A percentile compares a stretch with the other conserved stretches of the same genome.
Evolutionary conservation across 2,888 invertebrate genomes (phyloP).

Genomic region (Tortrix viridana): DNA sequence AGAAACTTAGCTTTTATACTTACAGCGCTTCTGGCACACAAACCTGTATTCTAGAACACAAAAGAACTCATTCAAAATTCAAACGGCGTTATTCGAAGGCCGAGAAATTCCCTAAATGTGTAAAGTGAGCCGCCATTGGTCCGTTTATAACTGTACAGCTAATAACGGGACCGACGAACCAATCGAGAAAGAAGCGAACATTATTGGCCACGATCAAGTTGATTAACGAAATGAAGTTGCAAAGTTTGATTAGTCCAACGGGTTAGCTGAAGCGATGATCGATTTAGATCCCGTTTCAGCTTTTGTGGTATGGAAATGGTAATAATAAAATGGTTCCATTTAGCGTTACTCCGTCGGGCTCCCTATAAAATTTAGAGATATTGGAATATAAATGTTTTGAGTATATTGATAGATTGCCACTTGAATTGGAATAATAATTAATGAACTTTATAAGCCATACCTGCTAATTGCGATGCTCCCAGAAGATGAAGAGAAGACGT

Average conservation of each 20-base stretch:
- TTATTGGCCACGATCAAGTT: conserved; percentile 19
- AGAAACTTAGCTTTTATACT: conserved; percentile 13
- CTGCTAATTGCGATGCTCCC: no score
- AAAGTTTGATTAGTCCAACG: conserved; percentile 28
- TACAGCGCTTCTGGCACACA: conserved; percentile 43
- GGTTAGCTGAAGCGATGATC: conserved; percentile 29
- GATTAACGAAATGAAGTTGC: conserved; percentile 18
- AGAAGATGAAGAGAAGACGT: no score
- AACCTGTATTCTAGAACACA: conserved; percentile 53
- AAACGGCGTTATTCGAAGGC: conserved; percentile 45
- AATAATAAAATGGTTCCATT: no score
- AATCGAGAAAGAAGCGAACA: conserved; percentile 19
- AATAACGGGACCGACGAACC: conserved; percentile 24
- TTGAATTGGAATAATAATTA: no score
- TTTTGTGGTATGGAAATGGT: no score
- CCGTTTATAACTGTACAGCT: conserved; percentile 27
- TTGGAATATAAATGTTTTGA: no score
- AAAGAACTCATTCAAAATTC: conserved; percentile 50
- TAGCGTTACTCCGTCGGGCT: no score
- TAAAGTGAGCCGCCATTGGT: conserved; percentile 22
- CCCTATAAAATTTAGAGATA: no score
- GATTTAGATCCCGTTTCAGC: conserved; percentile 18
- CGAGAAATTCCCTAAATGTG: conserved; percentile 43
- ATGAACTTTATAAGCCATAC: no score
- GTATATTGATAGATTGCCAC: no score